These are phyloP conservation scores for Heliconius sara DNA, from an alignment of 2,888 invertebrate species.

Conservation along the genomic window DNA sequence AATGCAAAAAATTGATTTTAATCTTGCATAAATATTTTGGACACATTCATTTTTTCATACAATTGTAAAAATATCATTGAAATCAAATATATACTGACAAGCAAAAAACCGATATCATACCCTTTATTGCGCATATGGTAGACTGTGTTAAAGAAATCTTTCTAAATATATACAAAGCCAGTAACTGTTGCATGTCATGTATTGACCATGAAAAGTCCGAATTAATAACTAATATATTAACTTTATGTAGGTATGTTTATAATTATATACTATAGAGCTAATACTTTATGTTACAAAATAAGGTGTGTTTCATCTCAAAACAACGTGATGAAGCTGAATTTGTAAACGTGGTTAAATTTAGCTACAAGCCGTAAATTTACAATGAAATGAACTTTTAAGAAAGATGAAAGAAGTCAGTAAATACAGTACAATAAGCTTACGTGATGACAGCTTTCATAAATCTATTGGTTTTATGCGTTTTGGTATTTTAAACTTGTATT, in stretches of 20 bases:
- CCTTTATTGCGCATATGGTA: background rate
- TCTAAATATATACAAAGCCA: background rate
- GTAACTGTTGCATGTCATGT: background rate
- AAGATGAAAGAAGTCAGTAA: constrained; percentile 12
- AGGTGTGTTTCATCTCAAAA: constrained; percentile 29
- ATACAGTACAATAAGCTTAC: background rate
- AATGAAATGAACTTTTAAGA: constrained; percentile 11
- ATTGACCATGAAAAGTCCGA: background rate
- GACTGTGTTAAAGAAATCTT: background rate
- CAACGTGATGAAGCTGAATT: constrained; percentile 5
- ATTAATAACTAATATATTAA: constrained; percentile 27
- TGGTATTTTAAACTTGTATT: background rate
- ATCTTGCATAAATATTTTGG: background rate
- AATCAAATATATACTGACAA: background rate
- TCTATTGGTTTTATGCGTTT: background rate
- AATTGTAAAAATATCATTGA: background rate
- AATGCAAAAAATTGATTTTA: no score
- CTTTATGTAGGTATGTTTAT: constrained; percentile 18
- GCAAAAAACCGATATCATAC: background rate
- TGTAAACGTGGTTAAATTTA: constrained; percentile 34
- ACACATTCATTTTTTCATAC: background rate
- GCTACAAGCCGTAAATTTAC: constrained; percentile 5
- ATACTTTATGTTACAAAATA: background rate
- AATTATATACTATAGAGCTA: background rate
- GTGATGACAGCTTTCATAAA: background rate